Base-by-base conservation (phyloP, 64 coral and sea anemone genomes). In the Montipora foliosa region DNA sequence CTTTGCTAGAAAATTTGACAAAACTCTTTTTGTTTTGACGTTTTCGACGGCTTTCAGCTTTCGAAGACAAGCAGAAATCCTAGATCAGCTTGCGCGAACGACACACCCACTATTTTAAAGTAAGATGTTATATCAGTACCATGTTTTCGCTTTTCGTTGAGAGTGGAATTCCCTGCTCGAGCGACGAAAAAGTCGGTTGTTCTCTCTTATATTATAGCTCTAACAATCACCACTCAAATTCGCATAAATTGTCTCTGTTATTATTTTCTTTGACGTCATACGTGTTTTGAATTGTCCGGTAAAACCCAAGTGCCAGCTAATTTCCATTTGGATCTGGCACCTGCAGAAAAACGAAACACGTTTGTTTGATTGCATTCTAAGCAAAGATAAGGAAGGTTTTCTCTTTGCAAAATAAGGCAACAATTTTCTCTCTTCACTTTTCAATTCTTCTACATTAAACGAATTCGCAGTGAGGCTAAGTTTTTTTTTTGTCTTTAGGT, bases 241-340 rank as follows among this genome's bases (percentile, higher is more conserved):
- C 82, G 82, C 82, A 86, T 86, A 86, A 86, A 86, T 86, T 86
- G 49, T 86, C 82, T 21, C 70, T 86, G 82, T 86, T 86, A 71
- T 78, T 15, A 44, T 46, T 86, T 14, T 6, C 19, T 72, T 45
- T 86, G 82, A 86, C 82, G 82, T 86, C 82, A 71, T 71, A 47
- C 2, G 45, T 12, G 82, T 86, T 86, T 84, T 86, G 82, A 50
- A 51, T 72, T 45, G 61, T 25, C 1, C 62, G 15, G 76, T 46
- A 45, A 86, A 46, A 72, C 66, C 17, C 19, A 24, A 20, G 19
- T 24, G 13, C 11, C 66, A 50, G 46, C 66, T 86, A 86, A 86
- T 86, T 86, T 71, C 66, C 82, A 86, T 86, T 86, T 86, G 49
- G 12, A 10, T 9, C 3, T n/a, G 67, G n/a, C 82, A 86, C 82